These are phyloP conservation scores for Temnothorax unifasciatus DNA, from an alignment of 2,888 invertebrate genomes.

Conservation along the genomic window DNA sequence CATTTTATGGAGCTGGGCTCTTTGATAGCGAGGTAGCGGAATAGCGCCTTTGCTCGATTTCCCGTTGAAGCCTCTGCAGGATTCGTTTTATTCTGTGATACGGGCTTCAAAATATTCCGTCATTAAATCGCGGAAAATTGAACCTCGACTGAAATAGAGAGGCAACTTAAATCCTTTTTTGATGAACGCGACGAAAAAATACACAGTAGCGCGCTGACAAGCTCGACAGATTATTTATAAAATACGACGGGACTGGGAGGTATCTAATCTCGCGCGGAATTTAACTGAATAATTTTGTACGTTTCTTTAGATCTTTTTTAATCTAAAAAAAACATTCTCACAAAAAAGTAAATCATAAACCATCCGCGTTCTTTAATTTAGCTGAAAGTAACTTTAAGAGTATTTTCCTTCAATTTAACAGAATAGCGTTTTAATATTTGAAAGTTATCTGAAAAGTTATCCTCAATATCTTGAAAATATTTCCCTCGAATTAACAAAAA, in stretches of 20 bases:
- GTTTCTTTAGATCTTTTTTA: background rate
- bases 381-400: background rate
- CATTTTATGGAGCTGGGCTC: slow-evolving; percentile 21
- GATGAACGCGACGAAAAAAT: slow-evolving; percentile 34
- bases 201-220: background rate
- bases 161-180: slow-evolving; percentile 27
- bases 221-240: slow-evolving; percentile 31
- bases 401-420: slow-evolving; percentile 13
- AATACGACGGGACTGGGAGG: background rate
- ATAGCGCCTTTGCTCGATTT: slow-evolving; percentile 21
- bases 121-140: slow-evolving; percentile 28
- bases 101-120: slow-evolving; percentile 21
- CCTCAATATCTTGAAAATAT: background rate
- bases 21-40: slow-evolving; percentile 12
- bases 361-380: background rate
- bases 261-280: slow-evolving; percentile 6
- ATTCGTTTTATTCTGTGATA: slow-evolving; percentile 20
- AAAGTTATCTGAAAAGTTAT: background rate
- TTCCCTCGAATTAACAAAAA: slow-evolving; percentile 1
- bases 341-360: slow-evolving; percentile 8
- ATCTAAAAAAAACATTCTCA: background rate
- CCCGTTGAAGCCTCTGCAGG: background rate
- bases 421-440: background rate
- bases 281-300: background rate
- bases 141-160: slow-evolving; percentile 5